phyloP scores from a whole-genome alignment of 2,797 vertebrate species.

The Anas acuta region DNA sequence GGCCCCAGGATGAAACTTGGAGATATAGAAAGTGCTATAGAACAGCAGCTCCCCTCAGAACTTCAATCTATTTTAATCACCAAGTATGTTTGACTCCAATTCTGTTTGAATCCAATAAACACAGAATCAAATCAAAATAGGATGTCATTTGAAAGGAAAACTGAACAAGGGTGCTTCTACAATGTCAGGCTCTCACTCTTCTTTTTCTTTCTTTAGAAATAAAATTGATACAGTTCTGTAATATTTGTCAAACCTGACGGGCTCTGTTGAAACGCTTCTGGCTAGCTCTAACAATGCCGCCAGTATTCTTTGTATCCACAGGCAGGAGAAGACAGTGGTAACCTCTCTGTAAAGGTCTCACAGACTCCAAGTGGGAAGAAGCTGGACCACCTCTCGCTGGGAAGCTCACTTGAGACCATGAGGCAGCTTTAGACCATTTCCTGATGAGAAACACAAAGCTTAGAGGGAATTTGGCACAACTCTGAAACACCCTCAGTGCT shows the following conservation, averaged over 20 bases:
- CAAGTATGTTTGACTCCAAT: background rate
- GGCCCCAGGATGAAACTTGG: background rate
- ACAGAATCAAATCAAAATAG: background rate
- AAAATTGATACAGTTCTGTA: background rate
- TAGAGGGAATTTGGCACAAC: background rate
- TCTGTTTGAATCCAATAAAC: slow-evolving; percentile 11
- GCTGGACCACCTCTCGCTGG: background rate
- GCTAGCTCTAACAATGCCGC: background rate
- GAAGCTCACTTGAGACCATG: background rate
- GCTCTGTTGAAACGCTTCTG: background rate
- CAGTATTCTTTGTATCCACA: background rate
- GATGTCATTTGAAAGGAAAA: slow-evolving; percentile 3
- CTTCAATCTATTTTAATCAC: background rate
- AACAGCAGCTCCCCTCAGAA: background rate
- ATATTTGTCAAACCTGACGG: background rate
- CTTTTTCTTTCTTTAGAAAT: background rate
- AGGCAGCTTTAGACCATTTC: background rate
- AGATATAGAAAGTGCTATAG: background rate
- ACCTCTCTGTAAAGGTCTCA: background rate
- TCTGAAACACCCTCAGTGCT: fast-evolving
- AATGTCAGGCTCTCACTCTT: background rate
- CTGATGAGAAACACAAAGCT: background rate
- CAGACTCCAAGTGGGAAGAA: background rate
- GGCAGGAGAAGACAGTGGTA: background rate
- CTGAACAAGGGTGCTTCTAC: background rate